Conservation (phyloP, 2,888 invertebrate species). For the Panorpa germanica region DNA sequence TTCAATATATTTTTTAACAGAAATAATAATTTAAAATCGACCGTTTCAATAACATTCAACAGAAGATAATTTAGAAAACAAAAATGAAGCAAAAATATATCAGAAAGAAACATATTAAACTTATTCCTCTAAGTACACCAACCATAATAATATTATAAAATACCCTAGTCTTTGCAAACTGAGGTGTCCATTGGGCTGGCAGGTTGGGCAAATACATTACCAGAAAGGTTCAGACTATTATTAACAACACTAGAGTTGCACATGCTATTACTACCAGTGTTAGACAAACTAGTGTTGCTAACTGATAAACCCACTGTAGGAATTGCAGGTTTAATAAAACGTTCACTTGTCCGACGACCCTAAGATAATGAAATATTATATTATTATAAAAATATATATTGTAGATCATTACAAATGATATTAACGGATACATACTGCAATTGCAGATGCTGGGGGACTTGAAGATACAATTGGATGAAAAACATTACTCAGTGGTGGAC, state of each 20-base stretch:
- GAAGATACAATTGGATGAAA: not conserved
- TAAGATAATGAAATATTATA: too few species aligned
- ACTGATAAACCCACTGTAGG: conserved; percentile 26
- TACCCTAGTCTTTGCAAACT: conserved; percentile 32
- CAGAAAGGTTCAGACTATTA: conserved; percentile 19
- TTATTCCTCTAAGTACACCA: too few species aligned
- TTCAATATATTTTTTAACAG: too few species aligned
- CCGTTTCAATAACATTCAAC: too few species aligned
- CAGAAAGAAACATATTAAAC: too few species aligned
- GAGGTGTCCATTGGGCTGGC: conserved; percentile 63
- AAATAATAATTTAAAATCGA: too few species aligned
- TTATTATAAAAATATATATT: too few species aligned
- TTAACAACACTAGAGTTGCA: conserved; percentile 17
- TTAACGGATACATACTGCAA: too few species aligned
- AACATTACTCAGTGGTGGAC: conserved; percentile 18
- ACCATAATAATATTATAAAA: too few species aligned
- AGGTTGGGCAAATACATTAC: conserved; percentile 30
- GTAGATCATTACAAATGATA: too few species aligned
- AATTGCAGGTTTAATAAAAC: conserved; percentile 75
- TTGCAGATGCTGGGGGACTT: not conserved
- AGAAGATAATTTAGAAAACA: too few species aligned
- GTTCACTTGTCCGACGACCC: conserved; percentile 53
- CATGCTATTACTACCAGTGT: conserved; percentile 15
- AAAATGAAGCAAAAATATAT: too few species aligned
- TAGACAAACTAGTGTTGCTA: conserved; percentile 6